Base-by-base conservation (phyloP, 2,888 invertebrate genomes). In the Drosophila dives region DNA sequence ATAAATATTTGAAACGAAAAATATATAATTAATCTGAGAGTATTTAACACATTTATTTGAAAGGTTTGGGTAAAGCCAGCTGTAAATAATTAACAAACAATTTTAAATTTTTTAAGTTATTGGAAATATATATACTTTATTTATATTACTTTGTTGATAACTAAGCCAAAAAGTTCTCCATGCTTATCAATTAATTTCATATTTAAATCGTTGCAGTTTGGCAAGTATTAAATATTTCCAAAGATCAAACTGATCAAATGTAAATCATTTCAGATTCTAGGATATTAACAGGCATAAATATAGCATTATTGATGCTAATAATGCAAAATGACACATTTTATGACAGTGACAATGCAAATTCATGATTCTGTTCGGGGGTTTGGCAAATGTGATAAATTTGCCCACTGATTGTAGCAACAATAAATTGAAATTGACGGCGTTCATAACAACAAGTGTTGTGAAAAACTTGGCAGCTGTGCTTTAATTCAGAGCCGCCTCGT, bases 381-480 rank as follows among this genome's bases (percentile, higher is more conserved):
- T 0, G 11, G n/a, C 7, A 40, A 32, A 29, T 20, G 32, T 49
- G 23, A 32, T 33, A 20, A 49, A 54, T 33, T 32, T 32, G 3
- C 29, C 17, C 20, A n/a, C 0, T n/a, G 50, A 63, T 49, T 51
- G 51, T 8, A 17, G 5, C 36, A 48, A 26, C 15, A 32, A 15
- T 45, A 64, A 62, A 64, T 55, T 67, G 42, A 65, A 55, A 55
- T 49, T 29, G 34, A 55, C n/a, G 7, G 29, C 26, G 29, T 7
- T 4, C 38, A 40, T 3, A 55, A 29, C 34, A 40, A n/a, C 34
- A 40, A n/a, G 36, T 64, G 38, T 38, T 54, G 67, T 7, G 12
- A 20, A 34, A 10, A 53, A 59, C 45, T 45, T 55, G 55, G 40
- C 49, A 58, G 49, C 50, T 48, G 23, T 6, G 29, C 29, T 20